Percentiles rank a stretch among this genome's conserved stretches.
phyloP scores from a whole-genome alignment of 1,140 invertebrate species.

The Pygmarrhopalites habei region DNA sequence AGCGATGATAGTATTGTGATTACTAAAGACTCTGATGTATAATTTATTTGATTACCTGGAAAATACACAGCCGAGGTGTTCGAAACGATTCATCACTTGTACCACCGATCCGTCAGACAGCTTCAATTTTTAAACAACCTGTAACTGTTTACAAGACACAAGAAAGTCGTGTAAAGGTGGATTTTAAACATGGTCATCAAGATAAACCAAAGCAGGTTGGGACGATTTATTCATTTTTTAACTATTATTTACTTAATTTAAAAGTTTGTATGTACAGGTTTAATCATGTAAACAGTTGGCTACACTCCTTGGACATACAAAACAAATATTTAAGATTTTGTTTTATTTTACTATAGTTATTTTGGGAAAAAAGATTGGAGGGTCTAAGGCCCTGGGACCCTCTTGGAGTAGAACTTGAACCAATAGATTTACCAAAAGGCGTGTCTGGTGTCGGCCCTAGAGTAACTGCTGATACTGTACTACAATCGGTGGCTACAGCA shows the following conservation, averaged over 20 bases:
- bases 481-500: conserved; percentile 83
- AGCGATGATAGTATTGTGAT: too few species aligned
- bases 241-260: too few species aligned
- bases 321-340: too few species aligned
- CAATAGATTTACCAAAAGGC: conserved; percentile 74
- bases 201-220: conserved; percentile 93
- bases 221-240: too few species aligned
- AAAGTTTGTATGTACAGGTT: too few species aligned
- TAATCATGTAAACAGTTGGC: too few species aligned
- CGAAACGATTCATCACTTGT: conserved; percentile 76
- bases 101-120: conserved; percentile 92
- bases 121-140: conserved; percentile 97
- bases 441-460: conserved; percentile 88
- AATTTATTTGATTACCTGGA: too few species aligned
- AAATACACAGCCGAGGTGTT: conserved; percentile 60
- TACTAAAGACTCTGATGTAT: too few species aligned
- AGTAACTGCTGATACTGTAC: conserved; percentile 77
- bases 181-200: conserved; percentile 78
- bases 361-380: conserved; percentile 96
- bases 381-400: conserved; percentile 79
- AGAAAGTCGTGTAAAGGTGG: conserved; percentile 77
- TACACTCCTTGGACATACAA: too few species aligned
- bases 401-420: conserved; percentile 69
- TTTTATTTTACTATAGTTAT: too few species aligned
- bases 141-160: conserved; percentile 84